Evolutionary conservation across 2,888 invertebrate genomes (phyloP).

Genomic region (Anagyrus pseudococci): DNA sequence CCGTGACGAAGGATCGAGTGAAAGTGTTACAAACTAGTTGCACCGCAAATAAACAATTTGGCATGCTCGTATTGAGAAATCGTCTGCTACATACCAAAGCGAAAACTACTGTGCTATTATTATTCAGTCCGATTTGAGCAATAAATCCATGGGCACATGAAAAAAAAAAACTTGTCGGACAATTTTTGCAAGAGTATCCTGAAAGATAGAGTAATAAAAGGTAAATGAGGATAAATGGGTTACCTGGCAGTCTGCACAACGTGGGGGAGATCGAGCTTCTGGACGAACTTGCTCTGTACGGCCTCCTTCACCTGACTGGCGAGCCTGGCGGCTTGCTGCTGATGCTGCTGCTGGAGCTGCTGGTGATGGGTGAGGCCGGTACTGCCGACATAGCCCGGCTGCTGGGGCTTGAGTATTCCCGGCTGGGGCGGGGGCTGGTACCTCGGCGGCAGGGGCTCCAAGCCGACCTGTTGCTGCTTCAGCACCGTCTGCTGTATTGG

Average conservation of each 20-base stretch:
- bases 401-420: conserved; percentile 67
- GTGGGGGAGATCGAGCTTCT: conserved; percentile 16
- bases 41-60: too few relatives aligned
- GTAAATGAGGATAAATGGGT: neutral
- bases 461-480: conserved; percentile 48
- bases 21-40: too few relatives aligned
- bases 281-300: conserved; percentile 36
- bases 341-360: conserved; percentile 58
- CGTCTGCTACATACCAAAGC: too few relatives aligned
- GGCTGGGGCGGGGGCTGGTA: conserved; percentile 77
- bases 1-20: too few relatives aligned
- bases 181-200: too few relatives aligned
- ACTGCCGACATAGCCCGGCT: conserved; percentile 46
- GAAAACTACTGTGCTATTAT: too few relatives aligned
- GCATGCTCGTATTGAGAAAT: too few relatives aligned
- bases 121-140: too few relatives aligned
- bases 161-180: too few relatives aligned
- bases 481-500: conserved; percentile 43
- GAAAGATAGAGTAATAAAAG: too few relatives aligned
- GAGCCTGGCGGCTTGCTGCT: conserved; percentile 49
- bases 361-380: conserved; percentile 49
- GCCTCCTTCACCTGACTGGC: conserved; percentile 40
- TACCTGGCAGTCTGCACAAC: neutral
- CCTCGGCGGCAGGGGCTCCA: conserved; percentile 70
- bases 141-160: too few relatives aligned